Base-by-base conservation (phyloP, 2,888 invertebrate genomes). In the Himalopsyche tibetana region DNA sequence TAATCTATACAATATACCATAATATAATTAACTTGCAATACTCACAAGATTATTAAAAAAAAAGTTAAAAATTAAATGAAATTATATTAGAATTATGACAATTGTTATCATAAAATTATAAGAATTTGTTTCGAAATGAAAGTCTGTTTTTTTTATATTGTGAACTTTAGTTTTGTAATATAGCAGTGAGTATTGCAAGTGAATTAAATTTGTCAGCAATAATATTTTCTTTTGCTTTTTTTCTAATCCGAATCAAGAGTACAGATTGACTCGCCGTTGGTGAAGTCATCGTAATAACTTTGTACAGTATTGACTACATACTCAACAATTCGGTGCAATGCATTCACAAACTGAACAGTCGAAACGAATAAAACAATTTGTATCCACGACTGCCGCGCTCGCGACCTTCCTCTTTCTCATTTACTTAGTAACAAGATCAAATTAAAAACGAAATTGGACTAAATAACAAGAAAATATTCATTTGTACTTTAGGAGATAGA, bases 401-500 rank as follows among this genome's bases (percentile, higher is more conserved):
- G 74, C 55, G 8, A 45, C 55, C 38, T 28, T 51, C 69, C n/a
- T 82, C 51, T 63, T 11, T 80, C 56, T 55, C 83, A 84, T 84
- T 80, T 80, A 84, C 82, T 84, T 86, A 87, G 85, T 86, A 88
- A 88, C 87, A 88, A 88, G 86, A 85, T 88, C 84, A 87, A 87
- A 88, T 80, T 82, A 83, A 81, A 89, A 89, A 89, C 87, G 85
- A 88, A 89, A 93, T 93, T 93, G 93, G 93, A 93, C 93, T 93
- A 93, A 93, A 93, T 93, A 93, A 93, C 93, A 93, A 93, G 93
- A 92, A 87, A 85, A 86, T 74, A 86, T 88, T 89, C 93, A 93
- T 93, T 93, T 93, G 93, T 93, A 93, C 93, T 93, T 93, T 93
- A 93, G 93, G 93, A 93, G 91, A 74, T 74, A 74, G 74, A 92